A percentile compares a stretch with the other conserved stretches of the same genome.
Conservation (phyloP, 2,888 invertebrate genomes). For the Andrena chrysosceles region DNA sequence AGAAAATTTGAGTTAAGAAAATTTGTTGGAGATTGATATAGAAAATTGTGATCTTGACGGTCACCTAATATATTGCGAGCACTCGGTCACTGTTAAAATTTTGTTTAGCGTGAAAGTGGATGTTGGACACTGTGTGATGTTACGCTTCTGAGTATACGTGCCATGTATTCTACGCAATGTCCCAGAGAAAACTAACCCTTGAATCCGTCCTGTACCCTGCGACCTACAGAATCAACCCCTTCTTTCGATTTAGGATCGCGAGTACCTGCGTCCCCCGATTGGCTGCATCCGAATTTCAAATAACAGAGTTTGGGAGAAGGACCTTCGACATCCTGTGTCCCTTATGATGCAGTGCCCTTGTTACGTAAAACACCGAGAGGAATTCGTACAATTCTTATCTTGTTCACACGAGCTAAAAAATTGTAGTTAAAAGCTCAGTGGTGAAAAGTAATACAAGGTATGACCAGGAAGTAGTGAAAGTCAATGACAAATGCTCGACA, state of each 20-base stretch:
- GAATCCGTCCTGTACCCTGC: constrained; percentile 38
- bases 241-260: constrained; percentile 54
- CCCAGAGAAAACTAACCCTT: constrained; percentile 67
- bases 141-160: constrained; percentile 25
- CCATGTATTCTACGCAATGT: constrained; percentile 44
- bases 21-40: too few species aligned
- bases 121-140: constrained; percentile 10
- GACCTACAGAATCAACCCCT: constrained; percentile 66
- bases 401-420: too few species aligned
- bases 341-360: neutral
- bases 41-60: too few species aligned
- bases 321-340: constrained; percentile 1
- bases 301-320: constrained; percentile 22
- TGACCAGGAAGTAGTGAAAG: too few species aligned
- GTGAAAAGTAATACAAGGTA: too few species aligned
- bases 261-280: constrained; percentile 66
- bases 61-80: constrained; percentile 3
- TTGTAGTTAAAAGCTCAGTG: too few species aligned
- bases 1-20: too few species aligned
- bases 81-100: neutral
- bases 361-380: neutral
- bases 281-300: constrained; percentile 40
- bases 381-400: too few species aligned
- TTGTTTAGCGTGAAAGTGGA: neutral
- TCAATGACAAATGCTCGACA: too few species aligned